Conservation (phyloP, 2,888 invertebrate species). For the Helleia helle region DNA sequence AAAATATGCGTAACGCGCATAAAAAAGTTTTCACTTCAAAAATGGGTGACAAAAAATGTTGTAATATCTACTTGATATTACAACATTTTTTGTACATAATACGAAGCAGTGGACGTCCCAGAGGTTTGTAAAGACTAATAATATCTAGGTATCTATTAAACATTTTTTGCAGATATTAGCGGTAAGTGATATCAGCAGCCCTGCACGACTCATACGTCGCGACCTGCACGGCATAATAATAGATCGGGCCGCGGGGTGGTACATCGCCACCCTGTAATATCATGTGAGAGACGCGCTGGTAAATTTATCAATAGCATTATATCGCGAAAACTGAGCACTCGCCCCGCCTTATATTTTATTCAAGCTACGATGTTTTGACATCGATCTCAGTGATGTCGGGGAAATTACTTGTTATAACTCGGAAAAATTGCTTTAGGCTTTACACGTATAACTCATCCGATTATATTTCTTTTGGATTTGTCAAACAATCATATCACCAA, state of each 20-base stretch:
- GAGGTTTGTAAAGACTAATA: too few species aligned
- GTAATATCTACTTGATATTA: too few species aligned
- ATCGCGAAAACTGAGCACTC: slow-evolving; percentile 45
- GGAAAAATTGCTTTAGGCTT: slow-evolving; percentile 16
- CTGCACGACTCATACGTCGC: slow-evolving; percentile 42
- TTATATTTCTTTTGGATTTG: slow-evolving; percentile 1
- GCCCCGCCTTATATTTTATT: slow-evolving; percentile 59
- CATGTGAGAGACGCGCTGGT: slow-evolving; percentile 57
- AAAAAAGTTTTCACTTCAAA: too few species aligned
- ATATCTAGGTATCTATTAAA: too few species aligned
- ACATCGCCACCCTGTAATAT: slow-evolving; percentile 60
- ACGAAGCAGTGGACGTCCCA: too few species aligned
- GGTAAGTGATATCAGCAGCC: slow-evolving; percentile 32
- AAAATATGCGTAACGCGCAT: too few species aligned
- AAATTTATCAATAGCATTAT: slow-evolving; percentile 71
- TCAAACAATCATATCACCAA: slow-evolving; percentile 5
- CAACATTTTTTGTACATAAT: too few species aligned
- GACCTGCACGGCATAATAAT: slow-evolving; percentile 69
- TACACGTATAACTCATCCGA: neutral
- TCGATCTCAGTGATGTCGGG: slow-evolving; percentile 36
- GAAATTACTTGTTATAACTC: slow-evolving; percentile 19
- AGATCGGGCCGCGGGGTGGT: slow-evolving; percentile 51
- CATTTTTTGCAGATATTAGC: neutral
- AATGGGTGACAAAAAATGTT: too few species aligned
- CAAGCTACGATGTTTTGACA: slow-evolving; percentile 47